These are phyloP conservation scores for Osmoderma eremita DNA, from an alignment of 2,888 invertebrate species.

Conservation along the genomic window DNA sequence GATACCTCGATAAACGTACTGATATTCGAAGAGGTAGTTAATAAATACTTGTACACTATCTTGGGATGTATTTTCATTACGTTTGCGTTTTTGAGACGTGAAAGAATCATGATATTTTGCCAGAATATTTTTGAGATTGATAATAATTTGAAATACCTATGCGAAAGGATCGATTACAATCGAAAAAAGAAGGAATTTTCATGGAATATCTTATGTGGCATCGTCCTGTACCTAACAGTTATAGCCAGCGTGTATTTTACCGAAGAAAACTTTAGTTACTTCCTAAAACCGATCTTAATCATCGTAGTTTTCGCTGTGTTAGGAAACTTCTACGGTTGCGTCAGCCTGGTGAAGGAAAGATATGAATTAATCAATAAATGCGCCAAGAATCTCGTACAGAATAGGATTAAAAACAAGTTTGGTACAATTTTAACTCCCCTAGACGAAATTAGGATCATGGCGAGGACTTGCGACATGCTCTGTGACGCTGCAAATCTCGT, in stretches of 20 bases:
- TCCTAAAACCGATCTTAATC: slow-evolving; percentile 16
- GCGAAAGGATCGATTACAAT: slow-evolving; percentile 23
- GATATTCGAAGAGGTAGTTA: slow-evolving; percentile 38
- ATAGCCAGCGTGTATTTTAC: slow-evolving; percentile 1
- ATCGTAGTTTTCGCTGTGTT: slow-evolving; percentile 31
- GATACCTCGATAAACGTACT: slow-evolving; percentile 34
- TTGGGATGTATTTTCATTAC: slow-evolving; percentile 37
- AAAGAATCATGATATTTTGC: slow-evolving; percentile 32
- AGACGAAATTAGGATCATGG: slow-evolving; percentile 27
- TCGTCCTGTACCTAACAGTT: slow-evolving; percentile 1
- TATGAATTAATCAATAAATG: slow-evolving; percentile 27
- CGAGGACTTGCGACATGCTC: slow-evolving; percentile 32
- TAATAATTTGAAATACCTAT: slow-evolving; percentile 18
- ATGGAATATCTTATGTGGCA: slow-evolving; percentile 18
- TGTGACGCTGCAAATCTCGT: slow-evolving; percentile 36
- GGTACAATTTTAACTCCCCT: background rate
- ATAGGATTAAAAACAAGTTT: slow-evolving; percentile 2
- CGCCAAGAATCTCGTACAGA: slow-evolving; percentile 7
- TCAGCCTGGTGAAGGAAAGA: slow-evolving; percentile 33
- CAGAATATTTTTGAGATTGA: slow-evolving; percentile 31
- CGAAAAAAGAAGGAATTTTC: slow-evolving; percentile 21
- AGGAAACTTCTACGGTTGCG: slow-evolving; percentile 24
- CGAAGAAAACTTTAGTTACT: slow-evolving; percentile 9
- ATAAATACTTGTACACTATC: slow-evolving; percentile 35
- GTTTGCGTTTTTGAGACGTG: slow-evolving; percentile 17